Percentiles rank a stretch among this genome's conserved stretches.
These are phyloP conservation scores for Notiomystis cincta DNA, from an alignment of 2,113 vertebrate species.

Conservation along the genomic window DNA sequence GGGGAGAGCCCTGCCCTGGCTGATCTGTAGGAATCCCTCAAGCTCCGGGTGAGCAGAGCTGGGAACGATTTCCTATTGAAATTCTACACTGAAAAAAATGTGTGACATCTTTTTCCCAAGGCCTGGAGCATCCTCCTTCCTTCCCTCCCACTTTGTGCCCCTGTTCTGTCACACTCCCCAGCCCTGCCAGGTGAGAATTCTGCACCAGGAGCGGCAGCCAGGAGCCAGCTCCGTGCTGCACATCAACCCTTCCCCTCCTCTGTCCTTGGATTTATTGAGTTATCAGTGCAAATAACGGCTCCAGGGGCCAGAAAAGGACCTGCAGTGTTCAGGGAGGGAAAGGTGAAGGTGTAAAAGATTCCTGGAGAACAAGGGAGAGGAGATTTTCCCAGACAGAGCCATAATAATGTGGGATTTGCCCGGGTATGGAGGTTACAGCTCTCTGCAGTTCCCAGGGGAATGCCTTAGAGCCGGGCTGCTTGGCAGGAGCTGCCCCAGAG, in stretches of 20 bases:
- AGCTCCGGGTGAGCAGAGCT: not conserved
- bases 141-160: not conserved
- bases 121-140: not conserved
- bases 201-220: not conserved
- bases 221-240: not conserved
- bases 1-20: not conserved
- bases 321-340: not conserved
- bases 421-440: not conserved
- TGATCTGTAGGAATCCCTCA: accelerated
- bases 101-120: not conserved
- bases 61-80: not conserved
- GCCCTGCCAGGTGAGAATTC: not conserved
- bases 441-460: not conserved
- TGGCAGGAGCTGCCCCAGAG: not conserved
- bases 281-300: not conserved
- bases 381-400: not conserved
- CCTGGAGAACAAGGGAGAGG: not conserved
- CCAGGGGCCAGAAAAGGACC: not conserved
- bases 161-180: not conserved
- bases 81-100: accelerated
- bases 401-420: accelerated
- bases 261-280: not conserved
- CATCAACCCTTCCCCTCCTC: not conserved
- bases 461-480: accelerated
- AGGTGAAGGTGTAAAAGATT: not conserved